Base-by-base conservation (phyloP, 2,797 vertebrate species). In the Hydrolagus colliei region DNA sequence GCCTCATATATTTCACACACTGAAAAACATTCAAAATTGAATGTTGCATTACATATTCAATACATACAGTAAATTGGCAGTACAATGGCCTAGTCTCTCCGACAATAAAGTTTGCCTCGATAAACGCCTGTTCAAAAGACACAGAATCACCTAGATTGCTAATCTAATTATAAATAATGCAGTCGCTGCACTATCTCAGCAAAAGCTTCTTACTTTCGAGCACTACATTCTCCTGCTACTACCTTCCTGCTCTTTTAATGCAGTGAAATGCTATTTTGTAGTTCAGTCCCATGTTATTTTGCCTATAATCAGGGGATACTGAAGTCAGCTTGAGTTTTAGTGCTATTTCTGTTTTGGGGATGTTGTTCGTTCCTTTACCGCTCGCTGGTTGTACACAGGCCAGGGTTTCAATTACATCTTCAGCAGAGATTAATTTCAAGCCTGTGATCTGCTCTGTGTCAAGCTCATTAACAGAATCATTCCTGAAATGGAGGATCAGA, bases 361-460 rank as follows among this genome's bases (percentile, higher is more conserved):
- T 82, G 18, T 12, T 61, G 41, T 18, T 32, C 9, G 6, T 16
- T 82, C 67, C 7, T 9, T 67, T 11, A 14, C 22, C 78, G 65
- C 10, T 59, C 12, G 13, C 12, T 5, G 41, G 41, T 65, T 82
- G 32, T 67, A 35, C 67, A 82, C 22, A 68, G 78, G 8, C 12
- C 78, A 32, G 22, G 62, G 63, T 67, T 65, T 35, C 13, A 82
- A 14, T 82, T 82, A 67, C 78, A 35, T 32, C 16, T 67, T 68
- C 78, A 82, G 78, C 14, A 12, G 61, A 79, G 76, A 79, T 79
- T 79, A 79, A 79, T 79, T 63, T 0, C 76, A 63, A 14, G 59
- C 59, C 61, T n/a, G 1, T 63, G 59, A 63, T 63, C 76, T 62
- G 13, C 35, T 82, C 27, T 18, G 63, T 41, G 78, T 35, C 78